Conservation (phyloP, 2,113 vertebrate species). For the Ictalurus furcatus region DNA sequence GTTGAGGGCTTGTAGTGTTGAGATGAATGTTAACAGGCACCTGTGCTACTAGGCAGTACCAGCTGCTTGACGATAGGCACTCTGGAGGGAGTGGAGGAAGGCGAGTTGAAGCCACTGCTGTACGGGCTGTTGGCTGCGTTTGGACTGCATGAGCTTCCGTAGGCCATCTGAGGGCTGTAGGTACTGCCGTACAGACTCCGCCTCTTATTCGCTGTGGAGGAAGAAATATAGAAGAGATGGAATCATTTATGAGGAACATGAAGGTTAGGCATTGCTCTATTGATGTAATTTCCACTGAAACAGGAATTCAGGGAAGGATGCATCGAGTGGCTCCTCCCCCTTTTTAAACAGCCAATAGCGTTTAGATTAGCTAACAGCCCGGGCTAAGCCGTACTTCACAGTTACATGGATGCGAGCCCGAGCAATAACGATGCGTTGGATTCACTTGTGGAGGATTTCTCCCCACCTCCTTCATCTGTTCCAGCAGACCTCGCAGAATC, state of each 20-base stretch:
- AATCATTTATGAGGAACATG: slow-evolving; percentile 8
- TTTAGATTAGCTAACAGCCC: too few relatives aligned
- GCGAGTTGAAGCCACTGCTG: slow-evolving; percentile 94
- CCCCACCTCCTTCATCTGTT: too few relatives aligned
- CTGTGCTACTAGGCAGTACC: slow-evolving; percentile 85
- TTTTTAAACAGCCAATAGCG: too few relatives aligned
- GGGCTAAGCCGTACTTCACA: too few relatives aligned
- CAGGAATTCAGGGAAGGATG: too few relatives aligned
- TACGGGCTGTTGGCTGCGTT: slow-evolving; percentile 89
- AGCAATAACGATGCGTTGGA: too few relatives aligned
- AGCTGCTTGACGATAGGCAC: slow-evolving; percentile 89
- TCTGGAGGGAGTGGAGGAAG: slow-evolving; percentile 88
- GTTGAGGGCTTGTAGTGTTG: not conserved
- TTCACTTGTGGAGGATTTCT: too few relatives aligned
- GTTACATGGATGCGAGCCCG: too few relatives aligned
- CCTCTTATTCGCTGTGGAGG: slow-evolving; percentile 84
- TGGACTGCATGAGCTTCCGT: slow-evolving; percentile 85
- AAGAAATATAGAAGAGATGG: slow-evolving; percentile 13
- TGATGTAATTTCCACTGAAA: too few relatives aligned
- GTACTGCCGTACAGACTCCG: slow-evolving; percentile 88
- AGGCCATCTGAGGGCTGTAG: slow-evolving; percentile 80
- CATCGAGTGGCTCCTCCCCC: too few relatives aligned
- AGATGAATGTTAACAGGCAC: slow-evolving; percentile 61
- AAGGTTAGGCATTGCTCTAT: not conserved
- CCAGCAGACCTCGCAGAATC: too few relatives aligned